Percentiles rank a stretch among this genome's conserved stretches.
Conservation (phyloP, 1,140 invertebrate genomes). For the Coelopa frigida region DNA sequence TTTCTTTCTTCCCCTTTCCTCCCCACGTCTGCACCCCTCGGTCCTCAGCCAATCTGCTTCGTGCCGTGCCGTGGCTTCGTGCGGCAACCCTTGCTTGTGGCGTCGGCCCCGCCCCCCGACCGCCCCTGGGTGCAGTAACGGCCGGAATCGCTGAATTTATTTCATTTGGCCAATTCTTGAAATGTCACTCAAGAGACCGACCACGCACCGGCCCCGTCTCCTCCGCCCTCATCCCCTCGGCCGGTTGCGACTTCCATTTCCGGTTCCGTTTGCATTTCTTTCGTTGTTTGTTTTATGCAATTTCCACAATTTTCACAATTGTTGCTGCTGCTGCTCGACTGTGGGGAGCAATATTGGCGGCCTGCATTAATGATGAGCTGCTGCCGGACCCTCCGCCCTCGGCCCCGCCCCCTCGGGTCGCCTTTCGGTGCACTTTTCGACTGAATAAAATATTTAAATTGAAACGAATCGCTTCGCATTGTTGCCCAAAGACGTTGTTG, state of each 20-base stretch:
- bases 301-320: not conserved
- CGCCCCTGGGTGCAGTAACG: not conserved
- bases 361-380: no score
- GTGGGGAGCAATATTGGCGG: no score
- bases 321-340: not conserved
- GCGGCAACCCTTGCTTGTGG: no score
- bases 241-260: not conserved
- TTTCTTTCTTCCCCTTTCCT: no score
- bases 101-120: not conserved
- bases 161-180: slow-evolving; percentile 37
- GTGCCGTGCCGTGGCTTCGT: no score
- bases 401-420: no score
- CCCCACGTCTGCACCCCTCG: no score
- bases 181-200: slow-evolving; percentile 44
- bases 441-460: slow-evolving; percentile 15
- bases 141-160: slow-evolving; percentile 30
- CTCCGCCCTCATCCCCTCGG: no score
- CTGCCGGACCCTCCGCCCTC: no score
- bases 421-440: slow-evolving; percentile 5
- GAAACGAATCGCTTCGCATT: not conserved
- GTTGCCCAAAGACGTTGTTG: no score
- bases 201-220: no score
- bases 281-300: not conserved
- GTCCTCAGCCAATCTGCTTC: no score
- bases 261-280: not conserved